Evolutionary conservation across 2,888 invertebrate species (phyloP).

Genomic region (Cyrtodaria siliqua): DNA sequence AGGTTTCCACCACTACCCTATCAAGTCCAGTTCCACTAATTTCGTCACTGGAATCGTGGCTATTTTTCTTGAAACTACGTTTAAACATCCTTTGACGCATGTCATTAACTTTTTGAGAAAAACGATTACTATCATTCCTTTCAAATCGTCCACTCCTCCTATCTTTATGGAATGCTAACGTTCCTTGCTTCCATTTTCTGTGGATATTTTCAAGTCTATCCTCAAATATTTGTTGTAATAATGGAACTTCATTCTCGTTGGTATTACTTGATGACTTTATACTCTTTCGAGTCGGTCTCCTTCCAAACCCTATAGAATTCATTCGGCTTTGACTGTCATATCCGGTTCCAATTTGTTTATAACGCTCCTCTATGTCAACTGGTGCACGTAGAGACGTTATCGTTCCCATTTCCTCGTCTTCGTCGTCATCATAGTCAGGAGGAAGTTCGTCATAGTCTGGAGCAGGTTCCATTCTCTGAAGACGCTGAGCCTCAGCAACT

Average conservation of each 20-base stretch:
- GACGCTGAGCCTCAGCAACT: slow-evolving; percentile 77
- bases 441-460: slow-evolving; percentile 77
- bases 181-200: slow-evolving; percentile 72
- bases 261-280: slow-evolving; percentile 56
- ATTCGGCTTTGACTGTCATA: background rate
- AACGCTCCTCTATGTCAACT: slow-evolving; percentile 8
- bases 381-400: slow-evolving; percentile 39
- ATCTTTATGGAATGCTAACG: slow-evolving; percentile 60
- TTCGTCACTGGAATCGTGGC: slow-evolving; percentile 18
- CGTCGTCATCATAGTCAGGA: slow-evolving; percentile 69
- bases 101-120: slow-evolving; percentile 62
- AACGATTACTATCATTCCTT: slow-evolving; percentile 65
- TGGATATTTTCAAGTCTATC: slow-evolving; percentile 77
- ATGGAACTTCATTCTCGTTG: slow-evolving; percentile 68
- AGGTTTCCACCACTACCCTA: slow-evolving; percentile 56
- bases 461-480: slow-evolving; percentile 78
- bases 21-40: background rate
- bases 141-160: slow-evolving; percentile 53
- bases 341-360: too few relatives aligned
- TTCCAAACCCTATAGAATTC: slow-evolving; percentile 36
- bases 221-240: slow-evolving; percentile 79
- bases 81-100: slow-evolving; percentile 74
- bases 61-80: slow-evolving; percentile 69
- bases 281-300: slow-evolving; percentile 35
- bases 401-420: slow-evolving; percentile 43